phyloP scores from a whole-genome alignment of 2,888 invertebrate genomes.

The Acanthosepion pharaonis region DNA sequence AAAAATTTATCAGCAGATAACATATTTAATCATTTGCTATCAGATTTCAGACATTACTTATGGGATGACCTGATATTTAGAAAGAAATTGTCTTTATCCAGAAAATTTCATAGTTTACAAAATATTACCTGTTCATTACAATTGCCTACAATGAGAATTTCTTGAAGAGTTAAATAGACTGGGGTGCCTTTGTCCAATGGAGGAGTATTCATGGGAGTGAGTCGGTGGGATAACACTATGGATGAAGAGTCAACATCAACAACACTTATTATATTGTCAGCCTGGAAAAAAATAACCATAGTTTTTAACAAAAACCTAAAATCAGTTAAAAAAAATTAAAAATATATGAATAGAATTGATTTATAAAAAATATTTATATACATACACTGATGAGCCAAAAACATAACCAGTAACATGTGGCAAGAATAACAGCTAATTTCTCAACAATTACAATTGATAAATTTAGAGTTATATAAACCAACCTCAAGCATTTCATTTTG shows the following conservation, averaged over 20 bases:
- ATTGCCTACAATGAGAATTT: slow-evolving; percentile 94
- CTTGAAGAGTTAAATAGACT: slow-evolving; percentile 90
- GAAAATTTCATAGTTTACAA: background rate
- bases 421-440: too few relatives aligned
- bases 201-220: slow-evolving; percentile 88
- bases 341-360: background rate
- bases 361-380: too few relatives aligned
- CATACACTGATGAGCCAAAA: too few relatives aligned
- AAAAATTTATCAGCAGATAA: too few relatives aligned
- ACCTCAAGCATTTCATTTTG: too few relatives aligned
- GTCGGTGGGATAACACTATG: slow-evolving; percentile 89
- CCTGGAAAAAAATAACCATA: slow-evolving; percentile 73
- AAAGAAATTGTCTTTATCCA: too few relatives aligned
- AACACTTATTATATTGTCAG: slow-evolving; percentile 91
- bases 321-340: background rate
- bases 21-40: too few relatives aligned
- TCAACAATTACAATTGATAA: too few relatives aligned
- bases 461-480: too few relatives aligned
- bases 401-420: too few relatives aligned
- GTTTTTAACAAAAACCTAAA: background rate
- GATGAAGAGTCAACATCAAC: slow-evolving; percentile 88
- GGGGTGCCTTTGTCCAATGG: slow-evolving; percentile 90
- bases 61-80: too few relatives aligned
- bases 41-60: too few relatives aligned
- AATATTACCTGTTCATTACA: slow-evolving; percentile 85